These are phyloP conservation scores for Eupithecia vulgata DNA, from an alignment of 2,888 invertebrate genomes.

Conservation along the genomic window DNA sequence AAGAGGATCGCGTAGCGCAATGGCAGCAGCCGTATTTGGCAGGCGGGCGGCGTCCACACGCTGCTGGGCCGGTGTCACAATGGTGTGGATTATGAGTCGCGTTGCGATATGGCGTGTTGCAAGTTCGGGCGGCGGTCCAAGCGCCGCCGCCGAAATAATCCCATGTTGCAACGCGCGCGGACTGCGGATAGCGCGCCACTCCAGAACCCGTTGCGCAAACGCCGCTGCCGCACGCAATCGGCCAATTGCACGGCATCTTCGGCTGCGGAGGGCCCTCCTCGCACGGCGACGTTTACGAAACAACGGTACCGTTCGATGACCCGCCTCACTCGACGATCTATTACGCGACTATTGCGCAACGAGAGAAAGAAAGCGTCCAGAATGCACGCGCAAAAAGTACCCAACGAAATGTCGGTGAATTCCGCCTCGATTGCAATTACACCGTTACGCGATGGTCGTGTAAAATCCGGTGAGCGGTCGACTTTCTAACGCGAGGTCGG, in stretches of 20 bases:
- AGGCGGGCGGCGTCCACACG: constrained; percentile 66
- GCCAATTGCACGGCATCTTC: constrained; percentile 68
- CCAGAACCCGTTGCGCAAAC: constrained; percentile 78
- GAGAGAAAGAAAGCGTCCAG: constrained; percentile 82
- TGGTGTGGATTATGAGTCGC: constrained; percentile 79
- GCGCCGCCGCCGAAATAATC: constrained; percentile 80
- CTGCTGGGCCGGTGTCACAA: constrained; percentile 71
- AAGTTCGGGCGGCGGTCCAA: constrained; percentile 82
- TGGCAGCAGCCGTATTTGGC: constrained; percentile 73
- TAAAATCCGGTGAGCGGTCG: constrained; percentile 83
- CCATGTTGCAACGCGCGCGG: constrained; percentile 80
- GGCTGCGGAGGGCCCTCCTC: constrained; percentile 44
- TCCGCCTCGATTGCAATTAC: constrained; percentile 80
- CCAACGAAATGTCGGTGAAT: constrained; percentile 70
- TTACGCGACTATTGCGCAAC: constrained; percentile 79
- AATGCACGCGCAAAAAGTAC: constrained; percentile 80
- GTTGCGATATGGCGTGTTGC: constrained; percentile 83
- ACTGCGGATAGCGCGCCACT: constrained; percentile 80
- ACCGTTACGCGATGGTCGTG: constrained; percentile 77
- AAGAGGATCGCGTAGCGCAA: constrained; percentile 74
- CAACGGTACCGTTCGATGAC: constrained; percentile 73
- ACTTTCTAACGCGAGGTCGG: constrained; percentile 84
- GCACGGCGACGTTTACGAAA: constrained; percentile 64
- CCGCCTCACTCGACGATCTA: constrained; percentile 59
- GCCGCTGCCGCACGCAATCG: constrained; percentile 66